Evolutionary conservation across 2,797 vertebrate genomes (phyloP).

Genomic region (Pristis pectinata): DNA sequence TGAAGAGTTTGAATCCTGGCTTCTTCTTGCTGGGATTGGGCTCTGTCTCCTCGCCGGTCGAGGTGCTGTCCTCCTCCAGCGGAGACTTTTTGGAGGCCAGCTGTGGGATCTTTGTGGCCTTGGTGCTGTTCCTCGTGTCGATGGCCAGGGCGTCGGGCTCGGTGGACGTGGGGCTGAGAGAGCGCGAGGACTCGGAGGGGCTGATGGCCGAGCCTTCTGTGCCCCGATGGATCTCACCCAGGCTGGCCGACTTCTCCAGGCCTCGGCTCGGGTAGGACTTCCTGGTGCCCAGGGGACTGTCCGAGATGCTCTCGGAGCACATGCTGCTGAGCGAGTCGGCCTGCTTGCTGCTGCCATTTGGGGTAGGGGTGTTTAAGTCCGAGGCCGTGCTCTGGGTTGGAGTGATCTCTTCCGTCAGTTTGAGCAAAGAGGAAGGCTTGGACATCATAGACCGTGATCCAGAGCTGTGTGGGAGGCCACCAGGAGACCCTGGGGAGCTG

Average conservation of each 20-base stretch:
- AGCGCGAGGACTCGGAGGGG: slow-evolving; percentile 80
- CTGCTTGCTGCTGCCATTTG: slow-evolving; percentile 63
- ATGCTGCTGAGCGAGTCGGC: slow-evolving; percentile 39
- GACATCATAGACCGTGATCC: slow-evolving; percentile 63
- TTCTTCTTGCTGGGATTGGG: slow-evolving; percentile 84
- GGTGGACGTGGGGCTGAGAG: slow-evolving; percentile 87
- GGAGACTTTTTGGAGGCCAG: slow-evolving; percentile 84
- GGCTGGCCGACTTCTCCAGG: slow-evolving; percentile 74
- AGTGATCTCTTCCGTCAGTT: slow-evolving; percentile 59
- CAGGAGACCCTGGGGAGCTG: slow-evolving; percentile 48
- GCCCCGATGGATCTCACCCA: slow-evolving; percentile 72
- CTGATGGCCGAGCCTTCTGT: slow-evolving; percentile 46
- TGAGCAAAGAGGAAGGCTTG: slow-evolving; percentile 67
- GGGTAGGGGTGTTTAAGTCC: slow-evolving; percentile 47
- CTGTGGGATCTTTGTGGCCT: slow-evolving; percentile 81
- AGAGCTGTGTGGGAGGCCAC: slow-evolving; percentile 24
- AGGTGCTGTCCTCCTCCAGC: slow-evolving; percentile 85
- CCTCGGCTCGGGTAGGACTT: slow-evolving; percentile 59
- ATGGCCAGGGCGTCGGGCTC: slow-evolving; percentile 81
- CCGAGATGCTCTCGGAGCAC: slow-evolving; percentile 56
- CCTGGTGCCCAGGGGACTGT: slow-evolving; percentile 78
- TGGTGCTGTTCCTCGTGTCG: slow-evolving; percentile 55
- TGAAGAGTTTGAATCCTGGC: slow-evolving; percentile 94
- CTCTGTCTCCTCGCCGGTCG: slow-evolving; percentile 88
- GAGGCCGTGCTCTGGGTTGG: slow-evolving; percentile 43